Base-by-base conservation (phyloP, 2,888 invertebrate species). In the Limenitis camilla region DNA sequence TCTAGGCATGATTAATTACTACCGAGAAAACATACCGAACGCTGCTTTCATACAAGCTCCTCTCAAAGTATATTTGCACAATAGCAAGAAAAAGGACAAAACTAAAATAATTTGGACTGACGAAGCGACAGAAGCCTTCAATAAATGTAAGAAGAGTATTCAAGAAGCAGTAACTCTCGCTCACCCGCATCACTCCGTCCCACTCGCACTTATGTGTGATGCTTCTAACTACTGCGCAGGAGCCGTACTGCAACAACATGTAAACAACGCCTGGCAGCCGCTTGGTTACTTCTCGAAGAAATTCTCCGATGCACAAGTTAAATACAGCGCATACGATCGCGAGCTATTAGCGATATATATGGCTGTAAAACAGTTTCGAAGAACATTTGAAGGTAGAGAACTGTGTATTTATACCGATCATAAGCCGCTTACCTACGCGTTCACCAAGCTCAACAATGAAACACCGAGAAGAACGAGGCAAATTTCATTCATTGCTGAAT, bases 241-340 rank as follows among this genome's bases (percentile, higher is more conserved):
- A n/a, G 56, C 50, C 2, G 56, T 54, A 3, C 32, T 59, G 33
- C 59, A 59, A 52, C 74, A 76, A 56, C 30, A 53, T 2, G 50
- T 60, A 9, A 39, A 44, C 8, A 43, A 40, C 10, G 31, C 33
- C 27, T 60, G 55, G 55, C 11, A 49, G 31, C 60, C 73, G 0
- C 43, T 76, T 7, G 67, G 67, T 4, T 76, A 71, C 52, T 75
- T 69, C 52, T 72, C 71, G 68, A 53, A 50, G n/a, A 44, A 68
- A 49, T 51, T 76, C 3, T 61, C 54, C n/a, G 44, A 60, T 10
- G 56, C 69, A 0, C 64, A 52, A 32, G 6, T 35, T 6, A 48
- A 40, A 10, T 49, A 46, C 28, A 35, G 19, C 7, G 33, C 40
- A 4, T 48, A 40, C 8, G 46, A 49, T 38, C 36, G 39, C 8